Evolutionary conservation across 2,113 vertebrate species (phyloP), one percentile per base, ranked within the genome.

Genomic region (Oreotrochilus melanogaster): DNA sequence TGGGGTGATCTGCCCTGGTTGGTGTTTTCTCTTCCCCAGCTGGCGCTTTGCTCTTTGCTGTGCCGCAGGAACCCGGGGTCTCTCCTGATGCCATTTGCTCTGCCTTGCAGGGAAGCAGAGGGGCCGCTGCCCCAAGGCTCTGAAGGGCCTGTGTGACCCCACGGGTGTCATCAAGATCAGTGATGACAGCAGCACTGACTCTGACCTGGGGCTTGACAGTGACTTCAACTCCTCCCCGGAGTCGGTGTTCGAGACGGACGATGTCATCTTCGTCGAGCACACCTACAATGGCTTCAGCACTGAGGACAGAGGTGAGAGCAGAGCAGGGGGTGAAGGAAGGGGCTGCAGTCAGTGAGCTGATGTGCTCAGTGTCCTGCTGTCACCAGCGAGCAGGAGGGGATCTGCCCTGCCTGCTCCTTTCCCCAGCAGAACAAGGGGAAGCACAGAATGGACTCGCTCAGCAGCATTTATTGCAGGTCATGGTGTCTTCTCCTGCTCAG

Each of bases 161-260:
- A 31, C 39, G 0, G 97, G 97, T 0, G 96, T 99, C 74, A 99
- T 99, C 95, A 99, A 98, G 92, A 99, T 99, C 97, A 99, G 99
- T 0, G 99, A 99, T 0, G 99, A 99, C 98, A 99, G 99, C 97
- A 99, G 99, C 89, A 99, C 98, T 0, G 99, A 99, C 74, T 99
- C 99, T 0, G 99, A 99, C 5, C 56, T 96, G 2, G 99, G 98
- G 75, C 97, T 99, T 71, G 99, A 99, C 89, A 99, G 99, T 0
- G 99, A 99, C 96, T 99, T 98, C 95, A 99, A 99, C 97, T 99
- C 99, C 16, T 99, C 99, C 16, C 99, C 99, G 0, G 99, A 99
- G 96, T 99, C 99, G 8, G 93, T 99, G 80, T 75, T 98, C 0
- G 99, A 99, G 42, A 99, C 98, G 0, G 99, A 99, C 1, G 99